Evolutionary conservation across 2,888 invertebrate species (phyloP), one percentile per base, ranked within the genome.

Genomic region (Ennomos quercinarius): DNA sequence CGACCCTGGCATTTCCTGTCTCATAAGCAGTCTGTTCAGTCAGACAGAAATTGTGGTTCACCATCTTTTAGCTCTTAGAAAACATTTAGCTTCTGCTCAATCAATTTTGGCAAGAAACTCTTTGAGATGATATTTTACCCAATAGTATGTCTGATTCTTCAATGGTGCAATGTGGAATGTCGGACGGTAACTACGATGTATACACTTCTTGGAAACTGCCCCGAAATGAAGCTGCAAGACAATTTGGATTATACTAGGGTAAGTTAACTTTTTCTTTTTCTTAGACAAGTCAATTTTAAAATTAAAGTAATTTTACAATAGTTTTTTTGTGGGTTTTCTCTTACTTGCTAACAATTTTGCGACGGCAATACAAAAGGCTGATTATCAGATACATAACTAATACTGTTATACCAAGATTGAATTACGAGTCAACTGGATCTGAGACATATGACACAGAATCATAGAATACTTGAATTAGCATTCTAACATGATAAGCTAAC

Each of bases 161-260:
- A 59, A 13, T 46, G 49, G 54, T 59, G 59, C 38, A 59, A 68
- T 36, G 80, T 72, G 13, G 69, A 61, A 36, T 61, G 65, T 42
- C 58, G 61, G 35, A 56, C 61, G 47, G 54, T 38, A 0, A 50
- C 49, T 34, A 53, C 56, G 0, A 36, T 57, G 45, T 88, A 86
- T 50, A 89, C 87, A 0, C 64, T 91, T 45, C 78, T 80, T 0
- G 91, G 91, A 1, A 85, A 86, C 64, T 92, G 91, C 63, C 91
- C 91, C 0, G 72, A 80, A 55, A 74, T 89, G 2, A 87, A 86
- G 61, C 66, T 90, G 42, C 91, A 91, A 36, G 87, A 90, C 10
- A 87, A 85, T 68, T 75, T 91, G 56, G 87, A 92, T 64, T 86
- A 81, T 43, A 87, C 87, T 1, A 89, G 81, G 81, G 91, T 91